phyloP scores from a whole-genome alignment of 92 coral and sea anemone genomes.

The Porites rus region DNA sequence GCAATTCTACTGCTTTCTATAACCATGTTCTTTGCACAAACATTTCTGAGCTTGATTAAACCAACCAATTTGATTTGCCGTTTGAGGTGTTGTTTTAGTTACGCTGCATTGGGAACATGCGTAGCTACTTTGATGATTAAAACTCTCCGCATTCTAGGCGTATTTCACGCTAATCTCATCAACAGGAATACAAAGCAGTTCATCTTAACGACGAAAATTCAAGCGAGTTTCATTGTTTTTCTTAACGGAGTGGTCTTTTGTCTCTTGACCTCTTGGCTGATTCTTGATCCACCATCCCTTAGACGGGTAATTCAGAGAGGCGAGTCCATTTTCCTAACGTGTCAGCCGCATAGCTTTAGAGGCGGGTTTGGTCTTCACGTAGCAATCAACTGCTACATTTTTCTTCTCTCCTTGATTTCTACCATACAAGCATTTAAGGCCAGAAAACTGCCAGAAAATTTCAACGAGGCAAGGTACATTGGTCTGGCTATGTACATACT shows the following conservation, averaged over 20 bases:
- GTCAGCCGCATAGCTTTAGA: not conserved
- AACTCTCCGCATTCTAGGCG: constrained; percentile 69
- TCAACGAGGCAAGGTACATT: constrained; percentile 62
- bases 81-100: constrained; percentile 52
- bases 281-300: constrained; percentile 14
- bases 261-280: constrained; percentile 5
- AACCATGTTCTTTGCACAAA: constrained; percentile 50
- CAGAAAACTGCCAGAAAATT: constrained; percentile 60
- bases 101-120: constrained; percentile 48
- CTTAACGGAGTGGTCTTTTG: constrained; percentile 36
- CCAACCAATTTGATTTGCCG: constrained; percentile 60
- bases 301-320: not conserved
- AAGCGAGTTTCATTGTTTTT: constrained; percentile 31
- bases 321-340: constrained; percentile 1
- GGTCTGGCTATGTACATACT: constrained; percentile 60
- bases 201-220: constrained; percentile 45
- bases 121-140: constrained; percentile 66
- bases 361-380: constrained; percentile 38
- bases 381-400: constrained; percentile 25
- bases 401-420: constrained; percentile 32
- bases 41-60: constrained; percentile 41
- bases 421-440: constrained; percentile 58
- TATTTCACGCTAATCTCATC: constrained; percentile 57
- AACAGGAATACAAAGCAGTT: constrained; percentile 37
- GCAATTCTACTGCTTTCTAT: constrained; percentile 40